These are phyloP conservation scores for Limnephilus lunatus DNA, from an alignment of 2,888 invertebrate species.

Conservation along the genomic window DNA sequence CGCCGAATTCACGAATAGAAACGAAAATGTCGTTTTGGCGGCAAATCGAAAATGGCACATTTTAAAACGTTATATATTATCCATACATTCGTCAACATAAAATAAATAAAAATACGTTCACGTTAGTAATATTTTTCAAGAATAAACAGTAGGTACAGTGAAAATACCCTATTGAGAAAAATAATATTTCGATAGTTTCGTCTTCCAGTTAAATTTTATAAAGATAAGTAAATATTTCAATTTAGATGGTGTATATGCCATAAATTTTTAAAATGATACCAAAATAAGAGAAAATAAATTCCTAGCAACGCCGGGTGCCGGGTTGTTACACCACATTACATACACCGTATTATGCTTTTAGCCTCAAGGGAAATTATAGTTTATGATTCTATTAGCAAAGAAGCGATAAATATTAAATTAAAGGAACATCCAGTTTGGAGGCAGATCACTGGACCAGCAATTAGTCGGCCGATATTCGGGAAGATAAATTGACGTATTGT, in stretches of 20 bases:
- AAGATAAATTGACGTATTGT: constrained; percentile 36
- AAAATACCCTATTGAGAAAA: too few species aligned
- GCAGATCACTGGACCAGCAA: background rate
- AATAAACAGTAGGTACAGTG: too few species aligned
- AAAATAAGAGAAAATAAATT: background rate
- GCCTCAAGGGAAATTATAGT: constrained; percentile 13
- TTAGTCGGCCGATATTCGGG: constrained; percentile 3
- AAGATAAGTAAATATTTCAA: background rate
- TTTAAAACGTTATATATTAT: too few species aligned
- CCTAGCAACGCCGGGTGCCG: background rate
- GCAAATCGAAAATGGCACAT: too few species aligned
- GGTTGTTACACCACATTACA: background rate
- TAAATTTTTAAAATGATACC: background rate
- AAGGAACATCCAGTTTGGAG: constrained; percentile 27
- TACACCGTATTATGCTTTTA: background rate
- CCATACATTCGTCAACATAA: too few species aligned
- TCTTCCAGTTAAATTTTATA: background rate
- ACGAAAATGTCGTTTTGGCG: too few species aligned
- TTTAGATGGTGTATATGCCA: background rate
- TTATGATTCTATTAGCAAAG: constrained; percentile 37
- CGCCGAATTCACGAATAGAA: too few species aligned
- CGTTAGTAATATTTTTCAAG: too few species aligned
- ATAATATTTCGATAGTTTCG: background rate
- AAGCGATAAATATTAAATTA: constrained; percentile 42
- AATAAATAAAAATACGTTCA: too few species aligned